Percentiles rank a stretch among this genome's conserved stretches.
Conservation (phyloP, 2,888 invertebrate species). For the Aplocera efformata region DNA sequence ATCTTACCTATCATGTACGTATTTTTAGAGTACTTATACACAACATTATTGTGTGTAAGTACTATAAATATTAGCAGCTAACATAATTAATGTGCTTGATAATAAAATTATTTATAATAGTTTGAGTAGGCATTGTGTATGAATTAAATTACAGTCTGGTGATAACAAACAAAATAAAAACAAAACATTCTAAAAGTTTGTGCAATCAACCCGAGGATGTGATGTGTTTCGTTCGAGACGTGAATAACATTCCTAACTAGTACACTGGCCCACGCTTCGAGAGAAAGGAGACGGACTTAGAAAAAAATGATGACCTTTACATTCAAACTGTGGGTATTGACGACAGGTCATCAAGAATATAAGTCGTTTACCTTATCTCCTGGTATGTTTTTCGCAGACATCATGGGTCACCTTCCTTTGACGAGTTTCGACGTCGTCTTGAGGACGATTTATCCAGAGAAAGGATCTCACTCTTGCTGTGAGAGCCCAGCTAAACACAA, state of each 20-base stretch:
- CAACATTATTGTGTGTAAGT: too few relatives aligned
- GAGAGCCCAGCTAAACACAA: constrained; percentile 78
- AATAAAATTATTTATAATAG: not conserved
- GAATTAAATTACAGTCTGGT: too few relatives aligned
- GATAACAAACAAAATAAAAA: constrained; percentile 3
- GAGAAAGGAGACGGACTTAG: constrained; percentile 64
- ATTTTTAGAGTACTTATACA: too few relatives aligned
- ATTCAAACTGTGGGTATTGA: constrained; percentile 35
- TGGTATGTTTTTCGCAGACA: constrained; percentile 90
- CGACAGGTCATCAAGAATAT: constrained; percentile 26
- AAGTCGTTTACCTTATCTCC: constrained; percentile 86
- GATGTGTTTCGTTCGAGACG: constrained; percentile 4
- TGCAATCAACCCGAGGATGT: not conserved
- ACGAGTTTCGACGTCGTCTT: constrained; percentile 72
- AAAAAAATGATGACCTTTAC: constrained; percentile 67
- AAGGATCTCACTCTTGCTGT: constrained; percentile 74
- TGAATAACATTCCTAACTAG: constrained; percentile 18
- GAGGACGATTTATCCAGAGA: constrained; percentile 76
- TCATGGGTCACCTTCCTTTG: constrained; percentile 75
- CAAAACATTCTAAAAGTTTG: constrained; percentile 1
- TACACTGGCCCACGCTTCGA: constrained; percentile 39
- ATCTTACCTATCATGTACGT: too few relatives aligned
- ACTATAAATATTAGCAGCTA: too few relatives aligned
- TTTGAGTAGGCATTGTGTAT: constrained; percentile 7
- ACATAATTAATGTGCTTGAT: too few relatives aligned